Percentiles rank a stretch among this genome's conserved stretches.
Conservation (phyloP, 2,888 invertebrate species). For the Dryobota labecula region DNA sequence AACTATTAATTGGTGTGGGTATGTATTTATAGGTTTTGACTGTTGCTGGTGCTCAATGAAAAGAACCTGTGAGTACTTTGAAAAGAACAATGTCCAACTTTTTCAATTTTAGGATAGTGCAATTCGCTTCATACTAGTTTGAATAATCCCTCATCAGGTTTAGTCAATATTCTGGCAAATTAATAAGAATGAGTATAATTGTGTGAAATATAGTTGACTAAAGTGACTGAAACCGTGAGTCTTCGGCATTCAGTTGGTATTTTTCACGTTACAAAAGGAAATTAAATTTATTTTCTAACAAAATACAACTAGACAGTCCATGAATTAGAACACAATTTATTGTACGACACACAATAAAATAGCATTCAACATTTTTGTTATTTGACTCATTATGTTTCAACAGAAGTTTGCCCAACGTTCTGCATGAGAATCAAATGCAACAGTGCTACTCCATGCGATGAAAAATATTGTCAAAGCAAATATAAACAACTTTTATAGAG, state of each 20-base stretch:
- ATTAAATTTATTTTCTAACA: neutral
- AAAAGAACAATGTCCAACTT: neutral
- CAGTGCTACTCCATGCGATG: neutral
- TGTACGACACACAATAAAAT: conserved; percentile 13
- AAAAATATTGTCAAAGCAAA: neutral
- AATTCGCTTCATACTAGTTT: neutral
- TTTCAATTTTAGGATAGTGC: neutral
- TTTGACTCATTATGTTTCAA: conserved; percentile 18
- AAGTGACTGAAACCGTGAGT: no score
- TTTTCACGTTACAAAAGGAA: neutral
- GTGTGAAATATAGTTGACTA: neutral
- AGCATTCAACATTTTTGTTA: conserved; percentile 26
- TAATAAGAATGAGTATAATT: neutral
- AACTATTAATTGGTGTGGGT: neutral
- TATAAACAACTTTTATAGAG: neutral
- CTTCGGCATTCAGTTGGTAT: neutral
- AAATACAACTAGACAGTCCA: neutral
- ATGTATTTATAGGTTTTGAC: neutral
- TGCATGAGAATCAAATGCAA: neutral
- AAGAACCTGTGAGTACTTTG: neutral
- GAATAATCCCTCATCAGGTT: neutral
- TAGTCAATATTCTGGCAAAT: neutral
- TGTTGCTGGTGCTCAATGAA: neutral
- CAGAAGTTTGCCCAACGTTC: neutral
- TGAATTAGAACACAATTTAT: conserved; percentile 29